phyloP scores from a whole-genome alignment of 2,797 vertebrate species.

The Buphagus erythrorhynchus region DNA sequence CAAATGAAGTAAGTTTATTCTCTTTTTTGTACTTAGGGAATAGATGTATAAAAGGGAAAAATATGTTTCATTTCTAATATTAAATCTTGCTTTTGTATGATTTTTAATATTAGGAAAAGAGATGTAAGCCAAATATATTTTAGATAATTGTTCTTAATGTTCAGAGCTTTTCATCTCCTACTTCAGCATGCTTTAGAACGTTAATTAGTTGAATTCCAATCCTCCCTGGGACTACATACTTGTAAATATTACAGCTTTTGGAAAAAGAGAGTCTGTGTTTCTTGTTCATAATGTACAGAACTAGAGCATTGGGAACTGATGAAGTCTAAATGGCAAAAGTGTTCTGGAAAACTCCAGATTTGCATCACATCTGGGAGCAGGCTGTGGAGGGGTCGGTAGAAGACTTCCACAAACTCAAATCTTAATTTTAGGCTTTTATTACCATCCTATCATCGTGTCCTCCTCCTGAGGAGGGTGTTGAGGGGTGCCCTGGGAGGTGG shows the following conservation, averaged over 20 bases:
- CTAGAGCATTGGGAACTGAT: background rate
- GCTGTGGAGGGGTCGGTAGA: background rate
- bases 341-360: background rate
- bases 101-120: conserved; percentile 29
- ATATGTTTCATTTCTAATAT: conserved; percentile 16
- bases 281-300: background rate
- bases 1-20: conserved; percentile 69
- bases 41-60: conserved; percentile 14
- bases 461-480: background rate
- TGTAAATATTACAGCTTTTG: conserved; percentile 26
- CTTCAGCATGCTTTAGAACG: conserved; percentile 14
- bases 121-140: conserved; percentile 17
- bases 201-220: conserved; percentile 50
- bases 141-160: conserved; percentile 34
- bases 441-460: fast-evolving
- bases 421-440: background rate
- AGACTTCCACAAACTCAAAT: background rate
- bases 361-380: background rate
- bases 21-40: conserved; percentile 3
- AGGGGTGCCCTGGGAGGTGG: background rate
- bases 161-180: conserved; percentile 35
- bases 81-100: conserved; percentile 31
- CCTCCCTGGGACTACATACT: background rate
- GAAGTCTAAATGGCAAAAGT: background rate
- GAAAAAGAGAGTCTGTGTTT: background rate